Base-by-base conservation (phyloP, 2,888 invertebrate genomes). In the Papilio elwesi region DNA sequence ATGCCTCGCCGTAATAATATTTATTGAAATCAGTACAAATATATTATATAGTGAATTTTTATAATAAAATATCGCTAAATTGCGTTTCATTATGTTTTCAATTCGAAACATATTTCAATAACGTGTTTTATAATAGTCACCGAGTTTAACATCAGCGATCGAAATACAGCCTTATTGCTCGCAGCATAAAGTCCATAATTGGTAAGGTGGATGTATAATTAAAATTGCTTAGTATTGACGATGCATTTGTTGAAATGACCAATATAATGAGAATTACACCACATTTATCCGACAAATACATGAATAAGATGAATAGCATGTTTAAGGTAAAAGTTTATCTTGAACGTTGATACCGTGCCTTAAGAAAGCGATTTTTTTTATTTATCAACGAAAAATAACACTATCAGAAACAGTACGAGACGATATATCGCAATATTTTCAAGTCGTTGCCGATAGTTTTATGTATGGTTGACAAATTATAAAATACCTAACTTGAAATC, bases 241-340 rank as follows among this genome's bases (percentile, higher is more conserved):
- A 26, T 26, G 15, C 10, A 53, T 43, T 52, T 55, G 53, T 51
- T 26, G 11, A 16, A 16, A 67, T 67, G n/a, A 55, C 13, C 67
- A 47, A n/a, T 47, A 53, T 67, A 67, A 67, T 55, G 47, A 55
- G 55, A 16, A n/a, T n/a, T n/a, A n/a, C n/a, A n/a, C n/a, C n/a
- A n/a, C n/a, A n/a, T 53, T 16, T 16, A 53, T 53, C 52, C 16
- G 4, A 53, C 15, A 53, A 52, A 51, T 51, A 51, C 11, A 48
- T 48, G 26, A 26, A 26, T 26, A 26, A 26, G 26, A 26, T 26
- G 26, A 26, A 26, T 4, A 26, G 26, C 26, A 4, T 26, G 26
- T 26, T 26, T 26, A 26, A 26, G 26, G 4, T 26, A 26, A 26
- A 26, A 26, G 26, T 26, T 26, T 26, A 4, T 26, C 26, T 26